These are phyloP conservation scores for Pristionchus mayeri DNA, from an alignment of 2,888 invertebrate genomes.

Conservation along the genomic window DNA sequence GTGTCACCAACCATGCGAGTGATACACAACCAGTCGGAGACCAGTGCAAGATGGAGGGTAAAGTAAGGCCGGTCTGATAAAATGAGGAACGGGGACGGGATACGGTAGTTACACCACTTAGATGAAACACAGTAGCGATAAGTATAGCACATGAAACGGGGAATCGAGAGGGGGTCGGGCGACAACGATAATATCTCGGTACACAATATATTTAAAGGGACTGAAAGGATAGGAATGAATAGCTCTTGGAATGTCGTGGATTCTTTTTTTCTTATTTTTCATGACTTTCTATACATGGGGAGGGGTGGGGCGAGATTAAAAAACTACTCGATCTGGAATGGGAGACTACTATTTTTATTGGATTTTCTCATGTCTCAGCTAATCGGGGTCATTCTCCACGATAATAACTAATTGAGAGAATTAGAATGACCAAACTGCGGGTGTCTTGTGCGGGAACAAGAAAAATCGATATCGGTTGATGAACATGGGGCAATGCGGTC, in stretches of 20 bases:
- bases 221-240: neutral
- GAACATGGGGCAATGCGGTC: neutral
- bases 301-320: neutral
- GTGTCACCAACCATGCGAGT: neutral
- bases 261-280: neutral
- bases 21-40: neutral
- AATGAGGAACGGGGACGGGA: conserved; percentile 23
- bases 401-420: conserved; percentile 2
- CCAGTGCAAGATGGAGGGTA: neutral
- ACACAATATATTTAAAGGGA: conserved; percentile 7
- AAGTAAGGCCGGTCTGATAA: neutral
- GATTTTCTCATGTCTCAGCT: conserved; percentile 22
- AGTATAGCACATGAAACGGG: conserved; percentile 19
- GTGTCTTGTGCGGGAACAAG: neutral
- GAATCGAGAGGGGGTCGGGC: neutral
- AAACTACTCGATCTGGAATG: neutral
- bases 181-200: neutral
- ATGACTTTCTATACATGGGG: neutral
- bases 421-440: neutral
- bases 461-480: neutral
- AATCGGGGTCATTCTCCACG: conserved; percentile 24
- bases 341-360: conserved; percentile 10
- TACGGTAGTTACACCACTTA: conserved; percentile 25
- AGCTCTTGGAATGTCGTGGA: conserved; percentile 1
- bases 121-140: neutral